Conservation (phyloP, 2,113 vertebrate species). For the Sapajus apella region DNA sequence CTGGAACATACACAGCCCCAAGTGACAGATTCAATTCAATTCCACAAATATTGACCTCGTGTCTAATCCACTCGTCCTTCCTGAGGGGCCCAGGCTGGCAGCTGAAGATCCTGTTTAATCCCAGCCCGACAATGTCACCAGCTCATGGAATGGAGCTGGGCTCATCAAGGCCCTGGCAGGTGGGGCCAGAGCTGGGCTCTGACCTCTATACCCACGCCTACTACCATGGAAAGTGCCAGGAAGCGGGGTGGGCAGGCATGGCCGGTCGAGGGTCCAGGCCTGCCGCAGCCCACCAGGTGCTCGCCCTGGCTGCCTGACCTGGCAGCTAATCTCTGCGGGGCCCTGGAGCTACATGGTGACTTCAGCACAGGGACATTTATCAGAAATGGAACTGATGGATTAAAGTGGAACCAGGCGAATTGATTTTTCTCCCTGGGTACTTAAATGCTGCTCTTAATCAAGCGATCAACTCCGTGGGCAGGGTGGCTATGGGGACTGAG, state of each 20-base stretch:
- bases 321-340: background rate
- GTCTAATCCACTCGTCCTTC: slow-evolving; percentile 59
- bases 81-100: background rate
- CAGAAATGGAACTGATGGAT: slow-evolving; percentile 60
- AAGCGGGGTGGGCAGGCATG: background rate
- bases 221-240: background rate
- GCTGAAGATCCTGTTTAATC: background rate
- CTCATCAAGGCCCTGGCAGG: background rate
- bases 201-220: background rate
- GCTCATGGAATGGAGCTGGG: background rate
- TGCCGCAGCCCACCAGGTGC: background rate
- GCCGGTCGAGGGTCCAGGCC: background rate
- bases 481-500: background rate
- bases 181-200: background rate
- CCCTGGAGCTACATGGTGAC: background rate
- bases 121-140: background rate
- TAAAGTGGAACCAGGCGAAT: slow-evolving; percentile 11
- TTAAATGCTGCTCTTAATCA: slow-evolving; percentile 49
- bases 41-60: slow-evolving; percentile 72
- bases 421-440: slow-evolving; percentile 26
- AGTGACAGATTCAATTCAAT: slow-evolving; percentile 62
- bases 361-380: background rate
- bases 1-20: slow-evolving; percentile 19
- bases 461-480: background rate
- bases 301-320: background rate